A percentile compares a stretch with the other conserved stretches of the same genome.
These are phyloP conservation scores for Actenoides lindsayi DNA, from an alignment of 2,113 vertebrate species.

Conservation along the genomic window DNA sequence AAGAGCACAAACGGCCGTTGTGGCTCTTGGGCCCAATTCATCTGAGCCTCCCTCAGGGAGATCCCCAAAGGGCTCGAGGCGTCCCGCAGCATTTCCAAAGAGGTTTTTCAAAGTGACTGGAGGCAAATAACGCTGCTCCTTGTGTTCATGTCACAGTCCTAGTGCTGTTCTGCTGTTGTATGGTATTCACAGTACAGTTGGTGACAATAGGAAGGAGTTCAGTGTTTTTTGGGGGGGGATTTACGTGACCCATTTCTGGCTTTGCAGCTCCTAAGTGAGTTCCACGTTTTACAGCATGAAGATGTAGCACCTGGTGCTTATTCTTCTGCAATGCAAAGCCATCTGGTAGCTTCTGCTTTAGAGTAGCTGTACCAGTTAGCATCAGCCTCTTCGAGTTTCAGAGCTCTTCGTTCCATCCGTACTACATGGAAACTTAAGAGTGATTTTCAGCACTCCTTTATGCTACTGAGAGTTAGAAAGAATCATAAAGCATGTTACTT, in stretches of 20 bases:
- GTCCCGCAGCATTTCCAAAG: not conserved
- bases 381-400: not conserved
- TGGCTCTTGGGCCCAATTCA: rapidly evolving
- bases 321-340: not conserved
- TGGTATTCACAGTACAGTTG: rapidly evolving
- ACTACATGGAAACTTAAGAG: not conserved
- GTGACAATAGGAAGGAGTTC: rapidly evolving
- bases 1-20: rapidly evolving
- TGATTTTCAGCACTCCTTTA: not conserved
- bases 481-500: not conserved
- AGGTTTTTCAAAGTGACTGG: not conserved
- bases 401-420: not conserved
- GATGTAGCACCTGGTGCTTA: not conserved
- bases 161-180: rapidly evolving
- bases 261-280: not conserved
- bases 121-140: rapidly evolving
- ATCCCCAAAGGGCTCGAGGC: rapidly evolving
- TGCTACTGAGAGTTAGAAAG: rapidly evolving
- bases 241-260: rapidly evolving
- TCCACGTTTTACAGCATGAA: not conserved
- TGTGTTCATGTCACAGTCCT: not conserved
- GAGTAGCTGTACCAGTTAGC: not conserved
- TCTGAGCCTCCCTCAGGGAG: rapidly evolving
- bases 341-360: not conserved
- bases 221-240: not conserved